Evolutionary conservation across 1,140 invertebrate species (phyloP).

Genomic region (Idris sp.): DNA sequence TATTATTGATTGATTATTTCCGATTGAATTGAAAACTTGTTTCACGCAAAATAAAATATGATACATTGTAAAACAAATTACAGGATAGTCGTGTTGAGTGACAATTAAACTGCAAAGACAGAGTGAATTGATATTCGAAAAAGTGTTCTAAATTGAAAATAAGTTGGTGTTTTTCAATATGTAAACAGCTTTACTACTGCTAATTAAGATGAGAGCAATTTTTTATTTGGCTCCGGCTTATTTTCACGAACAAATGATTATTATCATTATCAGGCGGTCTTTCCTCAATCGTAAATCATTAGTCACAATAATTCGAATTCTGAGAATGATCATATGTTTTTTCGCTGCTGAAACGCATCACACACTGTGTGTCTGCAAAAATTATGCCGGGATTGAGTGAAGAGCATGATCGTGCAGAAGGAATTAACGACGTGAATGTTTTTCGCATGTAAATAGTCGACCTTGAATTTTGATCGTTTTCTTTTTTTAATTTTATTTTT

Average conservation of each 20-base stretch:
- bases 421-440: slow-evolving; percentile 12
- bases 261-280: slow-evolving; percentile 32
- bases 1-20: too few relatives aligned
- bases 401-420: slow-evolving; percentile 17
- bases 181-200: slow-evolving; percentile 18
- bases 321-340: slow-evolving; percentile 24
- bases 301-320: slow-evolving; percentile 35
- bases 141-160: slow-evolving; percentile 45
- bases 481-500: too few relatives aligned
- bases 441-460: slow-evolving; percentile 23
- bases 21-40: too few relatives aligned
- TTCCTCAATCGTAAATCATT: slow-evolving; percentile 42
- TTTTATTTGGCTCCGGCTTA: slow-evolving; percentile 9
- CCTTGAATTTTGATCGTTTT: slow-evolving; percentile 31
- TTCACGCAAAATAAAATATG: neutral
- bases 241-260: slow-evolving; percentile 46
- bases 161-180: slow-evolving; percentile 19
- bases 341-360: slow-evolving; percentile 4
- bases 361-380: slow-evolving; percentile 17
- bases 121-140: slow-evolving; percentile 53
- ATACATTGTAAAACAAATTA: slow-evolving; percentile 20
- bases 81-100: slow-evolving; percentile 2
- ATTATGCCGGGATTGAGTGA: slow-evolving; percentile 7
- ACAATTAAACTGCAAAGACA: slow-evolving; percentile 4
- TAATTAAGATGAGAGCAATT: slow-evolving; percentile 53